Conservation (phyloP, 2,113 vertebrate genomes). For the Onychostoma macrolepis region DNA sequence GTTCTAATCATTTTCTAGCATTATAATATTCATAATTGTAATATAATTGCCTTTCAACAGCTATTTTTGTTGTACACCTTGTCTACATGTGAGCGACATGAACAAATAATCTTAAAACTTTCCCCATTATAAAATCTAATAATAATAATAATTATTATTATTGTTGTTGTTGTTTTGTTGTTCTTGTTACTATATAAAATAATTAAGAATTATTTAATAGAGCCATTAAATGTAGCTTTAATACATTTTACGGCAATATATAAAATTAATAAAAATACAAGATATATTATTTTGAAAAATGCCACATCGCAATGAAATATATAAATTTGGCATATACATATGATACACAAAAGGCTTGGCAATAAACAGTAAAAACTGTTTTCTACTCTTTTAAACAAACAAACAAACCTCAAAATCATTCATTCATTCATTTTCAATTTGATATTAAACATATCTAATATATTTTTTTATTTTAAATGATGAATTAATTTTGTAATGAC, state of each 20-base stretch:
- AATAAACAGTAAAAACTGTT: neutral
- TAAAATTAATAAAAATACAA: neutral
- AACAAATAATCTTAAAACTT: too few species aligned
- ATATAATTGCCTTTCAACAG: neutral
- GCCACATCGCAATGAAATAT: neutral
- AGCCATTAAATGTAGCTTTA: neutral
- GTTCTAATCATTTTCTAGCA: neutral
- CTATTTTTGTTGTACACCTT: neutral
- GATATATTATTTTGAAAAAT: neutral
- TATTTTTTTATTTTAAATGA: neutral
- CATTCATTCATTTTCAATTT: neutral
- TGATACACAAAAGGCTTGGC: neutral
- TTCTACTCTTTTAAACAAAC: neutral
- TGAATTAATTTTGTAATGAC: neutral
- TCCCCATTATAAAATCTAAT: neutral
- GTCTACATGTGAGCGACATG: neutral
- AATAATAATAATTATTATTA: neutral
- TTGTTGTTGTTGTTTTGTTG: neutral
- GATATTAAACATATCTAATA: neutral
- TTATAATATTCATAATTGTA: neutral
- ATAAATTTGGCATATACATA: neutral
- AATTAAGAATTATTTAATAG: neutral
- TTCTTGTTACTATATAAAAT: neutral
- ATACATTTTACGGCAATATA: neutral
- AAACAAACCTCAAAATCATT: neutral